These are phyloP conservation scores for Drosophila borealis DNA, from an alignment of 2,888 invertebrate species.

Conservation along the genomic window DNA sequence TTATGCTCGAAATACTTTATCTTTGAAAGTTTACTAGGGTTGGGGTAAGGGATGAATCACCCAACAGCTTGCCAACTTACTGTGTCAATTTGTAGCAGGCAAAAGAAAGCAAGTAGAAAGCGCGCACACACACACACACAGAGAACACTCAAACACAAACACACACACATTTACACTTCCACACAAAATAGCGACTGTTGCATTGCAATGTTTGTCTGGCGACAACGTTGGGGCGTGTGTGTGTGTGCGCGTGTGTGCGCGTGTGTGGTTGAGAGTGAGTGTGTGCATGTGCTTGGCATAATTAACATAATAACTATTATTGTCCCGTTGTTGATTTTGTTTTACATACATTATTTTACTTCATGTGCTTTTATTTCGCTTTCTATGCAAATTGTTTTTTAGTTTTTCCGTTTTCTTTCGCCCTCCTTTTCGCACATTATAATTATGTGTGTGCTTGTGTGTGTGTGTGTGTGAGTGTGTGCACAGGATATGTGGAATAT, in stretches of 20 bases:
- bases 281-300: constrained; percentile 52
- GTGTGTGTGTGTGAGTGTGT: not conserved
- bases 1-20: not conserved
- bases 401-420: constrained; percentile 35
- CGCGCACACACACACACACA: constrained; percentile 25
- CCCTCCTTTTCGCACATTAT: constrained; percentile 11
- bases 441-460: not conserved
- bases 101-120: constrained; percentile 37
- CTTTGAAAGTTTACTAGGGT: constrained; percentile 17
- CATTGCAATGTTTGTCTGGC: constrained; percentile 42
- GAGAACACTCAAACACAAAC: constrained; percentile 8
- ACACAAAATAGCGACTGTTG: constrained; percentile 44
- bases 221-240: constrained; percentile 12
- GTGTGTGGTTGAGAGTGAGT: constrained; percentile 19
- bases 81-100: constrained; percentile 62
- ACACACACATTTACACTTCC: constrained; percentile 10
- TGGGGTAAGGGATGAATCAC: constrained; percentile 5
- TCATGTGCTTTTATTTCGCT: constrained; percentile 59
- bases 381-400: constrained; percentile 69
- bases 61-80: constrained; percentile 56
- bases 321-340: constrained; percentile 75
- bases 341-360: constrained; percentile 63
- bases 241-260: constrained; percentile 1
- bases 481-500: not conserved
- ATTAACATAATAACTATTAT: constrained; percentile 80